Percentiles rank a stretch among this genome's conserved stretches.
Evolutionary conservation across 1,140 invertebrate genomes (phyloP).

Genomic region (Kradibia gibbosae): DNA sequence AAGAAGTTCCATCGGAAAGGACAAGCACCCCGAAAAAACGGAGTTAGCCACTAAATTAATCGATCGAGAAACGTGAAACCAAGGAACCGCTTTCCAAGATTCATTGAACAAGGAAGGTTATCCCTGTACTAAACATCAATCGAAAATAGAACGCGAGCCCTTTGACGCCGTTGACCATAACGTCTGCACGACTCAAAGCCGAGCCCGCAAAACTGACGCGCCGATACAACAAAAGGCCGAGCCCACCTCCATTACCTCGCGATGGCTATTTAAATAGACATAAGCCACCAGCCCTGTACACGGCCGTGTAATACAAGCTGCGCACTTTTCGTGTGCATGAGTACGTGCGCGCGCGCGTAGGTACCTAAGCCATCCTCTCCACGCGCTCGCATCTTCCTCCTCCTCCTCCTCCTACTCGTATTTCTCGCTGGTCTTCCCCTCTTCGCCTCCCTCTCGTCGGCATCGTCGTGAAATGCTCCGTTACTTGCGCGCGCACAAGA

Average conservation of each 20-base stretch:
- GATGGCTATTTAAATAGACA: neutral
- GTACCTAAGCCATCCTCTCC: neutral
- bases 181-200: neutral
- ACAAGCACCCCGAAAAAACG: no score
- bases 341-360: neutral
- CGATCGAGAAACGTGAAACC: neutral
- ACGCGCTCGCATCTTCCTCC: no score
- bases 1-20: no score
- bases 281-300: neutral
- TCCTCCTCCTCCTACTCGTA: no score
- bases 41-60: no score
- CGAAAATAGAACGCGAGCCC: no score
- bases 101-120: no score
- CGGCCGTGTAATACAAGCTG: neutral
- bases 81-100: neutral
- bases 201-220: neutral
- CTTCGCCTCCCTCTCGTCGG: no score
- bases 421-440: neutral
- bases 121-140: no score
- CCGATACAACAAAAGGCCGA: neutral
- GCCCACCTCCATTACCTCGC: neutral
- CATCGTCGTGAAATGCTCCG: constrained; percentile 60
- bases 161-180: neutral
- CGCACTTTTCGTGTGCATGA: neutral
- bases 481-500: constrained; percentile 50